A percentile compares a stretch with the other conserved stretches of the same genome.
Conservation (phyloP, 2,113 vertebrate species). For the Cisticola juncidis region DNA sequence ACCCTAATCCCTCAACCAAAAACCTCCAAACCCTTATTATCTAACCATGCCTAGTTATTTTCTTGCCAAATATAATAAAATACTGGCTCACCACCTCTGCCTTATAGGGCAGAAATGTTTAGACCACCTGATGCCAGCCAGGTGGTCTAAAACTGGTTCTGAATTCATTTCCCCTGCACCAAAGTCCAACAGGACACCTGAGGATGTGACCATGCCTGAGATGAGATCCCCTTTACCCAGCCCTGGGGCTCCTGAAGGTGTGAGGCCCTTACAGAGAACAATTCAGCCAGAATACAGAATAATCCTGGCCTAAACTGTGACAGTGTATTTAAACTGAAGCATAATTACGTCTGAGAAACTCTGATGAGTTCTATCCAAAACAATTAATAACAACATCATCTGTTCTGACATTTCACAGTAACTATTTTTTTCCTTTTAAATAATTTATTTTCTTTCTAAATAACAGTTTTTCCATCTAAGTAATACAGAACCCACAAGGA, state of each 20-base stretch:
- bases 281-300: not conserved
- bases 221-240: not conserved
- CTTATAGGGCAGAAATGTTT: not conserved
- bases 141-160: not conserved
- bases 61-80: not conserved
- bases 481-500: not conserved
- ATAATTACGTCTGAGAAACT: not conserved
- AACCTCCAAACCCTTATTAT: not conserved
- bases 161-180: not conserved
- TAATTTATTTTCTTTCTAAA: not conserved
- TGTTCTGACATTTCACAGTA: not conserved
- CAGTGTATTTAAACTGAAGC: not conserved
- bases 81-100: not conserved
- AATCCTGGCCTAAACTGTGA: not conserved
- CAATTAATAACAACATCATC: not conserved
- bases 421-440: not conserved
- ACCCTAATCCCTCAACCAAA: not conserved
- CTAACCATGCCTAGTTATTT: not conserved
- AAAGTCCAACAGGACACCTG: not conserved
- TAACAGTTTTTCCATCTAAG: not conserved
- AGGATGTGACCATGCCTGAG: not conserved
- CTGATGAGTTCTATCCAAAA: not conserved
- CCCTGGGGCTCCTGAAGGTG: not conserved
- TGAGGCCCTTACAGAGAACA: not conserved
- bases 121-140: not conserved